phyloP scores from a whole-genome alignment of 2,888 invertebrate species.

The Aethes cnicana region DNA sequence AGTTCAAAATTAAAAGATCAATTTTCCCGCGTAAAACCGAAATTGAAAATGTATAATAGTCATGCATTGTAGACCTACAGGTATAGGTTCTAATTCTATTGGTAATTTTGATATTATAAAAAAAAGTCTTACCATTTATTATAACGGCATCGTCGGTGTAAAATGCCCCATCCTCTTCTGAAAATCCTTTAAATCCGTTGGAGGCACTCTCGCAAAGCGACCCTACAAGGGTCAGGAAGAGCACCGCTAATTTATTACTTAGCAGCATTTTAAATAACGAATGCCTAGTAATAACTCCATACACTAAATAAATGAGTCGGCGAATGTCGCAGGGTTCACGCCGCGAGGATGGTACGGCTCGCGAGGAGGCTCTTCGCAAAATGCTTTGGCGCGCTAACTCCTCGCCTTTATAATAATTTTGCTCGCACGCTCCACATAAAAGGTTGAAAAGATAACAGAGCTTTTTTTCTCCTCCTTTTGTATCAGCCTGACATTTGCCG shows the following conservation, averaged over 20 bases:
- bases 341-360: conserved; percentile 69
- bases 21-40: too few species aligned
- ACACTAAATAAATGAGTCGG: conserved; percentile 33
- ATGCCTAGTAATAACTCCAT: conserved; percentile 6
- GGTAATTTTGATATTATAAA: background rate
- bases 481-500: conserved; percentile 60
- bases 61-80: too few species aligned
- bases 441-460: conserved; percentile 74
- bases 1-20: too few species aligned
- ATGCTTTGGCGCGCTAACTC: conserved; percentile 64
- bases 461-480: conserved; percentile 70
- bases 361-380: conserved; percentile 76
- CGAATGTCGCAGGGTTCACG: conserved; percentile 44
- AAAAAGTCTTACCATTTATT: conserved; percentile 73
- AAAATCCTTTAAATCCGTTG: conserved; percentile 59
- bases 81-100: too few species aligned
- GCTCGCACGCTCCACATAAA: conserved; percentile 69
- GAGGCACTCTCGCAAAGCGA: conserved; percentile 59
- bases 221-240: conserved; percentile 55
- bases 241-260: conserved; percentile 54
- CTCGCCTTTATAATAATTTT: conserved; percentile 78
- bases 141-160: conserved; percentile 76
- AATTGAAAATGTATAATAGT: conserved; percentile 32
- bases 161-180: conserved; percentile 63
- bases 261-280: conserved; percentile 47